Base-by-base conservation (phyloP, 2,888 invertebrate genomes). In the Spatulosminthurus flaviceps region DNA sequence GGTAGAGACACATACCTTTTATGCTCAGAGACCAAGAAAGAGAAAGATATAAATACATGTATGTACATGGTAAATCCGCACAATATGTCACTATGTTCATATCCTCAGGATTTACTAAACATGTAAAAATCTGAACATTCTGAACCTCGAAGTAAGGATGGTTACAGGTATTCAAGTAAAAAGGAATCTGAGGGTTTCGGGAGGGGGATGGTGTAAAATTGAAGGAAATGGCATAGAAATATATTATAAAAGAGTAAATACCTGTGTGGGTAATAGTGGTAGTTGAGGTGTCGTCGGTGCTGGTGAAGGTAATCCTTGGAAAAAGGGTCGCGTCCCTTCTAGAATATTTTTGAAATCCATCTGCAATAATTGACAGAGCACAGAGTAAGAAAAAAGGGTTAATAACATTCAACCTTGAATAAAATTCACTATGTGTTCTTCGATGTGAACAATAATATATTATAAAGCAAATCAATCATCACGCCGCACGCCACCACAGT, bases 281-380 rank as follows among this genome's bases (percentile, higher is more conserved):
- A 60, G 29, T 61, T 64, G 61, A 70, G 81, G 61, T 81, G 80
- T 80, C 69, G 81, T 72, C 64, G 81, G 86, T 84, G 83, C 90
- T 79, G 90, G 89, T 86, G 89, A 89, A 84, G 93, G 93, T 88
- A 93, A 89, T 87, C 93, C 93, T 91, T 93, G 92, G 89, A 93
- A 93, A 89, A 92, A 93, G 90, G 93, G 93, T 88, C 93, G 92
- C 88, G 92, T 92, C 89, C 93, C 93, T 91, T 93, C 93, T 91
- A 93, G 90, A 89, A 93, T 92, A 92, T 93, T 93, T 89, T 92
- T 92, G 89, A 90, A 91, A 83, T 85, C 85, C 85, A 85, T 85
- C 82, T 81, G 73, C n/a, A n/a, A n/a, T 13, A 79, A 79, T 51
- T n/a, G 34, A 76, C 66, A 76, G 64, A 77, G 76, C 79, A 82